Evolutionary conservation across 2,888 invertebrate species (phyloP).

Genomic region (Tenthredo amoena): DNA sequence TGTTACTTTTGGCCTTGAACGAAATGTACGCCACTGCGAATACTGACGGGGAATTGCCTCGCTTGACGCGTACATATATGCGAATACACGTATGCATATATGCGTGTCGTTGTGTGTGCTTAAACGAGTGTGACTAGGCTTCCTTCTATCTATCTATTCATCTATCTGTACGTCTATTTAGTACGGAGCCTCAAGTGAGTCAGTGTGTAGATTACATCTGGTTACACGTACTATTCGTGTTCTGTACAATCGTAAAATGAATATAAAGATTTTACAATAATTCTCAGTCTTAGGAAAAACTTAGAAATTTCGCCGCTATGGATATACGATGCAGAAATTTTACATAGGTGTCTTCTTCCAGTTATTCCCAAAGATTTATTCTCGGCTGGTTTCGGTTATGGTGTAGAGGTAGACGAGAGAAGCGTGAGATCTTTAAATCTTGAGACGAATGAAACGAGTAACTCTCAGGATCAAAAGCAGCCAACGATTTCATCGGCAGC

Average conservation of each 20-base stretch:
- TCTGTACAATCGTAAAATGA: too few species aligned
- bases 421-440: constrained; percentile 7
- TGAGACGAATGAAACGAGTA: not conserved
- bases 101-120: not conserved
- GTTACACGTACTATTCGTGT: not conserved
- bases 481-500: constrained; percentile 38
- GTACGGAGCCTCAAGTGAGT: constrained; percentile 21
- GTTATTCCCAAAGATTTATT: not conserved
- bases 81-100: not conserved
- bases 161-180: constrained; percentile 18
- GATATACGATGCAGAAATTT: too few species aligned
- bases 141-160: constrained; percentile 37
- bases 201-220: constrained; percentile 8
- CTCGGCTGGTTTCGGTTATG: not conserved
- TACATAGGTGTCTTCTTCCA: not conserved
- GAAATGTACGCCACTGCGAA: constrained; percentile 71
- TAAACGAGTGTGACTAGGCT: constrained; percentile 26
- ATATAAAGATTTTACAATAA: too few species aligned
- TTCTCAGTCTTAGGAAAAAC: too few species aligned
- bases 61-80: not conserved
- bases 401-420: not conserved
- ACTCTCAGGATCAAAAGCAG: constrained; percentile 8
- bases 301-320: too few species aligned
- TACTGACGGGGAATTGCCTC: constrained; percentile 34
- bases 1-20: constrained; percentile 77